These are phyloP conservation scores for Paguma larvata DNA, from an alignment of 2,797 vertebrate genomes.

Conservation along the genomic window DNA sequence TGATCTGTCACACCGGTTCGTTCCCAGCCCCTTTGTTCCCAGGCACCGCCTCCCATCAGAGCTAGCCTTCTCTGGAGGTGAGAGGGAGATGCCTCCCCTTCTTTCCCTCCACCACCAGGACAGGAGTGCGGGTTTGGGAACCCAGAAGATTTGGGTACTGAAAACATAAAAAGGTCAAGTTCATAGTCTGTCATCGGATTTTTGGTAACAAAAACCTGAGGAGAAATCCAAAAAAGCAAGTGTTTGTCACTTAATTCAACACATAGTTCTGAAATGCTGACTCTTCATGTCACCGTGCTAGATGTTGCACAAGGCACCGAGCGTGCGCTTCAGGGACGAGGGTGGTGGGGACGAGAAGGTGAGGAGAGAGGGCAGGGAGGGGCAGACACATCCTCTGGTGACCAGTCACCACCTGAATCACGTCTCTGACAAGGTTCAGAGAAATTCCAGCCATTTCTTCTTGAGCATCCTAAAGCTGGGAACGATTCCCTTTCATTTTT, in stretches of 20 bases:
- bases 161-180: neutral
- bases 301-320: neutral
- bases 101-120: neutral
- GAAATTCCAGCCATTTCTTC: neutral
- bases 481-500: neutral
- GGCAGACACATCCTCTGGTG: neutral
- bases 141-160: neutral
- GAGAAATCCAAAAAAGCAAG: neutral
- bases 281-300: neutral
- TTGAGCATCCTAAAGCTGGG: neutral
- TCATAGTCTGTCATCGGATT: neutral
- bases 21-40: neutral
- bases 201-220: constrained; percentile 53
- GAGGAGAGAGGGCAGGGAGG: neutral
- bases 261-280: neutral
- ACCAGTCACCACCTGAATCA: neutral
- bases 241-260: neutral
- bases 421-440: neutral
- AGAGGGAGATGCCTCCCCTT: neutral
- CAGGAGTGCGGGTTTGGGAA: neutral
- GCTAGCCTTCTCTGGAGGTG: neutral
- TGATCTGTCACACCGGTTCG: neutral
- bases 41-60: neutral
- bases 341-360: too few species aligned
- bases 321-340: neutral